These are phyloP conservation scores for Synergus gifuensis DNA, from an alignment of 2,888 invertebrate genomes.

Conservation along the genomic window DNA sequence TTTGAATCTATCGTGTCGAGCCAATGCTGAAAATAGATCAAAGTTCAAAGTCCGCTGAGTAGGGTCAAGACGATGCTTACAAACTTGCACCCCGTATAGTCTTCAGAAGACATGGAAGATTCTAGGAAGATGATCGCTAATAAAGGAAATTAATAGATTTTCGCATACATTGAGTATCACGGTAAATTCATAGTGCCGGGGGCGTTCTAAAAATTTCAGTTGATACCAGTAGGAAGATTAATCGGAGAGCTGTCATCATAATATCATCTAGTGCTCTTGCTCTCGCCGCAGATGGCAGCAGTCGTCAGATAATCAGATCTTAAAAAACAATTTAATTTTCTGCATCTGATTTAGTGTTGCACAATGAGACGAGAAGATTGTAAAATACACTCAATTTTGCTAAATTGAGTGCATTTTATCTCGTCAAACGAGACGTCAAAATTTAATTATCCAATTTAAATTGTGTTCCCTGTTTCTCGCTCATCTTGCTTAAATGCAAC, in stretches of 20 bases:
- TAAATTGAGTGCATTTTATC: no score
- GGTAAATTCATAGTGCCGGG: not conserved
- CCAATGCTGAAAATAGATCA: conserved; percentile 57
- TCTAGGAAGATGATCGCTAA: not conserved
- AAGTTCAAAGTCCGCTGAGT: conserved; percentile 52
- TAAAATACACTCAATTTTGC: no score
- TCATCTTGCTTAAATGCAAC: no score
- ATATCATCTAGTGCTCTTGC: not conserved
- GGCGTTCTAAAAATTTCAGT: not conserved
- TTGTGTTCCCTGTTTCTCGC: no score
- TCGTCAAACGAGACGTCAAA: no score
- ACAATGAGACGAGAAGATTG: no score
- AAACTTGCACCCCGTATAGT: not conserved
- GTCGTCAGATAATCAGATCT: not conserved
- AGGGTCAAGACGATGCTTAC: conserved; percentile 47
- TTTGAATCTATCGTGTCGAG: conserved; percentile 37
- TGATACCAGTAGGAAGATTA: not conserved
- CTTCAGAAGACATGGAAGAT: not conserved
- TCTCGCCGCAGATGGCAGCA: not conserved
- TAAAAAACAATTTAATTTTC: not conserved
- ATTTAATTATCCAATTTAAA: no score
- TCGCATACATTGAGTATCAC: not conserved
- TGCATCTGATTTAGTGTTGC: not conserved
- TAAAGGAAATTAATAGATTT: not conserved
- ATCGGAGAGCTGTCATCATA: not conserved